Evolutionary conservation across 2,888 invertebrate genomes (phyloP).

Genomic region (Standfussiana lucernea): DNA sequence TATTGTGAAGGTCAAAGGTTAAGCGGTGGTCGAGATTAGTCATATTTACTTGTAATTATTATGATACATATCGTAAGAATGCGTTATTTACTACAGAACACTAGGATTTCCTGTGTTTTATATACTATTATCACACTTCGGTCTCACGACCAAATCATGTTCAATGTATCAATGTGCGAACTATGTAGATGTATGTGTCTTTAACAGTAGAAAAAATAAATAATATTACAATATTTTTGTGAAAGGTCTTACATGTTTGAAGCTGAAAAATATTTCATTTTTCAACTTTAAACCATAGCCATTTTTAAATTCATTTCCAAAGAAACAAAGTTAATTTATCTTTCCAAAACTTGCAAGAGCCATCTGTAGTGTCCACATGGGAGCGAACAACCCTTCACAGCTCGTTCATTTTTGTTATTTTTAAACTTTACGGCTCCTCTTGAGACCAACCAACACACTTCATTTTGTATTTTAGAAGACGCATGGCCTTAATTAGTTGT

Average conservation of each 20-base stretch:
- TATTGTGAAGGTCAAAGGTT: not conserved
- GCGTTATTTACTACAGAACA: not conserved
- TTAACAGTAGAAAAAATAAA: not conserved
- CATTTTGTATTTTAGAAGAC: conserved; percentile 36
- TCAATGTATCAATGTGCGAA: not conserved
- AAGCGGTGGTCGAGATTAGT: not conserved
- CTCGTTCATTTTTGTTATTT: conserved; percentile 49
- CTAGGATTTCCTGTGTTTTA: not conserved
- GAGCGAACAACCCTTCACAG: conserved; percentile 42
- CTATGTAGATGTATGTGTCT: not conserved
- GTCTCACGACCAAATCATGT: not conserved
- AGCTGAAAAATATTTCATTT: not conserved
- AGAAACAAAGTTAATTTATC: conserved; percentile 29
- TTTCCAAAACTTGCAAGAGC: conserved; percentile 33
- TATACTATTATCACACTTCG: no score
- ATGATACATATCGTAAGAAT: not conserved
- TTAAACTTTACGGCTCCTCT: conserved; percentile 46
- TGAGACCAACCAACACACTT: conserved; percentile 26
- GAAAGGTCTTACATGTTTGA: not conserved
- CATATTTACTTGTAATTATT: not conserved
- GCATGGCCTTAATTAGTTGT: conserved; percentile 26
- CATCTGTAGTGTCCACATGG: conserved; percentile 40
- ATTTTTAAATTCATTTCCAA: conserved; percentile 12
- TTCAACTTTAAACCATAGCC: not conserved
- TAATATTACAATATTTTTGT: not conserved